A percentile compares a stretch with the other conserved stretches of the same genome.
Conservation (phyloP, 2,113 vertebrate genomes). For the Tupaia chinensis region DNA sequence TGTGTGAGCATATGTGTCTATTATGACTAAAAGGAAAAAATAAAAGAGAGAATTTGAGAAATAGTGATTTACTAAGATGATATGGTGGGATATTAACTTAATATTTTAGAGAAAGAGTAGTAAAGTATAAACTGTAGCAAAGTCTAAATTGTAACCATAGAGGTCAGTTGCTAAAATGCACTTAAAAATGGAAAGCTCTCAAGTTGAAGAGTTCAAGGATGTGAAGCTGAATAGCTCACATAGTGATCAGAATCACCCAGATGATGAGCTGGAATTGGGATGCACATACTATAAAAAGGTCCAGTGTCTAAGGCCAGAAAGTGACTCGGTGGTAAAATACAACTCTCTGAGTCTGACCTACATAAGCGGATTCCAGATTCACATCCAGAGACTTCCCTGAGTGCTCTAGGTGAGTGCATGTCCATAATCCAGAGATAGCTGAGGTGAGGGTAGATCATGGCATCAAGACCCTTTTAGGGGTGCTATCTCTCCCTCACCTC, state of each 20-base stretch:
- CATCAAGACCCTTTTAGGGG: too few relatives aligned
- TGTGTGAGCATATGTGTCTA: too few relatives aligned
- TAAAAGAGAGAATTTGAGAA: not conserved
- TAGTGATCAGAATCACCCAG: not conserved
- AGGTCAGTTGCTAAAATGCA: conserved; percentile 10
- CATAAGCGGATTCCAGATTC: too few relatives aligned
- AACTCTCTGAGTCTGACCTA: too few relatives aligned
- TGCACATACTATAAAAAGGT: not conserved
- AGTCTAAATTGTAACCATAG: not conserved
- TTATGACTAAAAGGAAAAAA: too few relatives aligned
- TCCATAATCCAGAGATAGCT: too few relatives aligned
- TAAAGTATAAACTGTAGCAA: not conserved
- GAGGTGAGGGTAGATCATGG: too few relatives aligned
- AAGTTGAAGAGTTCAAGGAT: not conserved
- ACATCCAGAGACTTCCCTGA: too few relatives aligned
- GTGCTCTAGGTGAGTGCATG: too few relatives aligned
- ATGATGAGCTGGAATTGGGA: not conserved
- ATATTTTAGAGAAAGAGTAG: conserved; percentile 5
- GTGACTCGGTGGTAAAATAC: too few relatives aligned
- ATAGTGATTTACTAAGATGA: not conserved
- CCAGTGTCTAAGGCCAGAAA: too few relatives aligned
- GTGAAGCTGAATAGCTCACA: not conserved
- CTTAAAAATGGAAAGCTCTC: not conserved
- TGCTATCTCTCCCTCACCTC: too few relatives aligned
- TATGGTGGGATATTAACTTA: not conserved